phyloP scores from a whole-genome alignment of 2,888 invertebrate genomes.

The Chirona hameri region DNA sequence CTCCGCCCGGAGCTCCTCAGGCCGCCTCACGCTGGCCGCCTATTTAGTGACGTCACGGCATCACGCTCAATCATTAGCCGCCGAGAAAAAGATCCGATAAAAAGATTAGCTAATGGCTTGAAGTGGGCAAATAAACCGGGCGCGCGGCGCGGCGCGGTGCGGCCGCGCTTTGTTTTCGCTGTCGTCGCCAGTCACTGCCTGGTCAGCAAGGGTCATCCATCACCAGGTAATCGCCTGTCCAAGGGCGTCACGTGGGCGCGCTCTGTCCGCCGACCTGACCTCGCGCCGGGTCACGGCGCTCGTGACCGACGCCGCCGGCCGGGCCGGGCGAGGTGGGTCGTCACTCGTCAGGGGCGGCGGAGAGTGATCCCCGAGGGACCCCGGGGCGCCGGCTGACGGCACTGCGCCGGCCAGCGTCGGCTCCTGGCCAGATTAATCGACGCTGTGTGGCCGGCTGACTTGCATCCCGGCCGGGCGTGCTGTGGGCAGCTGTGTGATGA shows the following conservation, averaged over 20 bases:
- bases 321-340: too few relatives aligned
- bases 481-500: not conserved
- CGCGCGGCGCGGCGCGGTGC: not conserved
- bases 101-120: constrained; percentile 25
- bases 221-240: not conserved
- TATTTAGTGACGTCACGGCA: not conserved
- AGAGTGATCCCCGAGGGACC: not conserved
- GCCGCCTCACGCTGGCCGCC: not conserved
- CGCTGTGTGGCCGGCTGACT: not conserved
- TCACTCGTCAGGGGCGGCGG: too few relatives aligned
- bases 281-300: not conserved
- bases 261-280: not conserved
- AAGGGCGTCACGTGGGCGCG: not conserved
- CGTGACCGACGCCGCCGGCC: not conserved
- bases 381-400: not conserved
- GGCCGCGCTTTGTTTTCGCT: constrained; percentile 1
- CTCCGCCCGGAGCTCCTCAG: not conserved
- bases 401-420: not conserved
- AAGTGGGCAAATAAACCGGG: constrained; percentile 7
- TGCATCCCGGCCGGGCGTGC: not conserved
- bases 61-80: constrained; percentile 29
- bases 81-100: constrained; percentile 26
- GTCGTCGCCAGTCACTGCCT: constrained; percentile 6
- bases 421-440: not conserved
- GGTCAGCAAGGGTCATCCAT: not conserved